Percentiles rank a stretch among this genome's conserved stretches.
Conservation (phyloP, 2,888 invertebrate species). For the Pristionchus maxplancki region DNA sequence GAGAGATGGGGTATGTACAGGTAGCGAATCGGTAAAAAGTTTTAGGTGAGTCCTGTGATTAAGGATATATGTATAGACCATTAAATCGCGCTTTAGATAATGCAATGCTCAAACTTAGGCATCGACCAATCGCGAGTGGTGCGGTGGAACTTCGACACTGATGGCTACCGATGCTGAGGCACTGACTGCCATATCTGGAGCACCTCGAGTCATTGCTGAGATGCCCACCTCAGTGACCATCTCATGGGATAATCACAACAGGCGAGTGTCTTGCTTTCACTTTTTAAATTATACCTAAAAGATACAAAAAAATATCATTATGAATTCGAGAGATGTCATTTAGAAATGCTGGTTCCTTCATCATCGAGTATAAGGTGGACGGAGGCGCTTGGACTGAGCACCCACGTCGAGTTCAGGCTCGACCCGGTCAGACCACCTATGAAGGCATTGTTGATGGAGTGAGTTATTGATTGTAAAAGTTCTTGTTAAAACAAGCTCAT, state of each 20-base stretch:
- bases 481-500: too few species aligned
- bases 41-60: too few species aligned
- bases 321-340: too few species aligned
- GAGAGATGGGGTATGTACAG: too few species aligned
- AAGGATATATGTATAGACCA: too few species aligned
- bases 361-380: conserved; percentile 74
- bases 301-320: too few species aligned
- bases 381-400: conserved; percentile 75
- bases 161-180: conserved; percentile 68
- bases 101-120: conserved; percentile 52
- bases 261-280: too few species aligned
- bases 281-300: too few species aligned
- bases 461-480: not conserved
- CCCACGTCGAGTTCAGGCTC: conserved; percentile 70
- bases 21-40: too few species aligned
- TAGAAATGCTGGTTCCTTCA: conserved; percentile 70
- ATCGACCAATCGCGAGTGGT: conserved; percentile 63
- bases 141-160: conserved; percentile 54
- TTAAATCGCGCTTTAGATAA: too few species aligned
- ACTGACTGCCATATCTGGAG: conserved; percentile 65
- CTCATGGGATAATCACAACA: conserved; percentile 73
- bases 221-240: conserved; percentile 73
- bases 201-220: conserved; percentile 75
- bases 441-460: conserved; percentile 68
- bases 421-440: conserved; percentile 70